phyloP scores from a whole-genome alignment of 2,888 invertebrate species.

The Heliconius aoede region DNA sequence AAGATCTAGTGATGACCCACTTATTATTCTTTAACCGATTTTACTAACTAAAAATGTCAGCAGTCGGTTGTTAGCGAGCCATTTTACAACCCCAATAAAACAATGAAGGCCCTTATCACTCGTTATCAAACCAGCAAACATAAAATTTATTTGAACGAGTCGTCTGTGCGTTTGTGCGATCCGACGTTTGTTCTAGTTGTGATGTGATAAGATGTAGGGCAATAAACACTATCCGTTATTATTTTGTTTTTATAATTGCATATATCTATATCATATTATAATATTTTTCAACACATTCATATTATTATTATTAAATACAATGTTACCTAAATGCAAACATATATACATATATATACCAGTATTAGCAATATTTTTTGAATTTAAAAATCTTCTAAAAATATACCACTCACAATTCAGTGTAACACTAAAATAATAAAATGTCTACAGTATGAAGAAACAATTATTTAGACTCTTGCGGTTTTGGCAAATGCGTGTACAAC shows the following conservation, averaged over 20 bases:
- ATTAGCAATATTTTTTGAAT: background rate
- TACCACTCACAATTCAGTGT: background rate
- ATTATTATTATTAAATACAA: background rate
- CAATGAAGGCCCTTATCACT: constrained; percentile 79
- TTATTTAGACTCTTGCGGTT: constrained; percentile 34
- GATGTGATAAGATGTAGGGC: constrained; percentile 60
- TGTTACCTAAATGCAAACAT: no score
- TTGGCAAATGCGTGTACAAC: constrained; percentile 27
- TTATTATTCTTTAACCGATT: constrained; percentile 52
- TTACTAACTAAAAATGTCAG: constrained; percentile 56
- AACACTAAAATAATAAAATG: background rate
- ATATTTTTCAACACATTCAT: background rate
- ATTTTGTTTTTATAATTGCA: constrained; percentile 27
- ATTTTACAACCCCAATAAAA: constrained; percentile 78
- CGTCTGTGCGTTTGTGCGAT: constrained; percentile 72
- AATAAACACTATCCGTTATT: constrained; percentile 39
- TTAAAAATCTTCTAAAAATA: background rate
- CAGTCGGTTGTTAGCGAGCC: constrained; percentile 54
- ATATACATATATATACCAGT: no score
- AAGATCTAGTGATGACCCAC: background rate
- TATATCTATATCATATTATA: constrained; percentile 13
- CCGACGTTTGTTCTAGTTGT: constrained; percentile 73
- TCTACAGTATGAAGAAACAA: background rate
- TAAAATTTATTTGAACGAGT: constrained; percentile 74
- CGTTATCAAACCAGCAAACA: constrained; percentile 77